A percentile compares a stretch with the other conserved stretches of the same genome.
These are phyloP conservation scores for Aphidius colemani DNA, from an alignment of 2,888 invertebrate genomes.

Conservation along the genomic window DNA sequence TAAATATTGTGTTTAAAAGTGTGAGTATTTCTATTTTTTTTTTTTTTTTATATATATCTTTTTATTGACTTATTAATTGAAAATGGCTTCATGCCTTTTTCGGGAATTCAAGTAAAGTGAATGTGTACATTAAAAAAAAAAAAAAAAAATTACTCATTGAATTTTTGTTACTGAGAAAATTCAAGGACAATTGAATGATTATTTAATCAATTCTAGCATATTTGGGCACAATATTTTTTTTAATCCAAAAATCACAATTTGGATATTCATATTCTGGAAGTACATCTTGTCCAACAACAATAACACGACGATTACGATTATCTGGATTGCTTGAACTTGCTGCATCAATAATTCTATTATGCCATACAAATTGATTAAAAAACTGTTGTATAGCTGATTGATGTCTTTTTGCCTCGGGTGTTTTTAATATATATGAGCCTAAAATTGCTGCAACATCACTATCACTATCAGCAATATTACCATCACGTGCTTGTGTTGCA, in stretches of 20 bases:
- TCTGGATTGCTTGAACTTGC: slow-evolving; percentile 60
- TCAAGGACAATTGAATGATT: neutral
- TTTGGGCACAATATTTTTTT: slow-evolving; percentile 73
- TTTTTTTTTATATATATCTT: too few species aligned
- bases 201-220: slow-evolving; percentile 77
- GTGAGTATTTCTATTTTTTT: too few species aligned
- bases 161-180: too few species aligned
- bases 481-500: slow-evolving; percentile 68
- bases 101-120: too few species aligned
- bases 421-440: slow-evolving; percentile 74
- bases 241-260: slow-evolving; percentile 79
- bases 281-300: slow-evolving; percentile 75
- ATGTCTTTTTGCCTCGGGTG: slow-evolving; percentile 75
- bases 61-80: too few species aligned
- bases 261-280: slow-evolving; percentile 69
- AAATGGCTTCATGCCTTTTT: too few species aligned
- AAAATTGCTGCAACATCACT: slow-evolving; percentile 80
- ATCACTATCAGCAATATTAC: slow-evolving; percentile 64
- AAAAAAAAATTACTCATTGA: too few species aligned
- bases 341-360: slow-evolving; percentile 72
- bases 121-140: too few species aligned
- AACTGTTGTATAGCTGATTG: slow-evolving; percentile 79
- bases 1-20: too few species aligned
- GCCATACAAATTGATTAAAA: slow-evolving; percentile 81
- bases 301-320: slow-evolving; percentile 59